Conservation (phyloP, 2,113 vertebrate genomes). For the Cisticola juncidis region DNA sequence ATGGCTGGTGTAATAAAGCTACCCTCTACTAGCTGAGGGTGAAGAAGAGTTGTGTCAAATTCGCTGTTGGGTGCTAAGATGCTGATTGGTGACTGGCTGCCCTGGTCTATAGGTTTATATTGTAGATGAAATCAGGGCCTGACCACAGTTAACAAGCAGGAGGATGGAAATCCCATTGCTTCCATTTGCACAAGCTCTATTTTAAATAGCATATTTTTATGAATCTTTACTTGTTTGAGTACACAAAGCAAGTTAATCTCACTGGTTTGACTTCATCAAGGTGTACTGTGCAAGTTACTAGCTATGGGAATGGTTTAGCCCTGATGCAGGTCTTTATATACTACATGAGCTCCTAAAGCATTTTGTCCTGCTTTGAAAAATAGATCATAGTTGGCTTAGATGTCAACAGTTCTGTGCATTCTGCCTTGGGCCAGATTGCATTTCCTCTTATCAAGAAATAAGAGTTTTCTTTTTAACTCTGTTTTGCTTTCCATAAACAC, state of each 20-base stretch:
- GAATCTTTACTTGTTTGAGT: not conserved
- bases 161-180: not conserved
- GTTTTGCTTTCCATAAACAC: not conserved
- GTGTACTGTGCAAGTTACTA: not conserved
- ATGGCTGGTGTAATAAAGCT: not conserved
- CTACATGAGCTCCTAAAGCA: not conserved
- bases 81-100: not conserved
- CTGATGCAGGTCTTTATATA: not conserved
- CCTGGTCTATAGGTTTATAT: not conserved
- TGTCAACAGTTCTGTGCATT: conserved; percentile 6
- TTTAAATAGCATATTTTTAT: not conserved
- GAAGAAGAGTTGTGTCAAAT: not conserved
- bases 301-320: not conserved
- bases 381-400: not conserved
- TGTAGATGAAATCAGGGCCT: not conserved
- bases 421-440: conserved; percentile 26
- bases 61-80: not conserved
- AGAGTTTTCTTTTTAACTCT: conserved; percentile 30
- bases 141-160: not conserved
- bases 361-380: conserved; percentile 45
- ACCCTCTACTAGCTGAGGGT: not conserved
- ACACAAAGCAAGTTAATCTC: not conserved
- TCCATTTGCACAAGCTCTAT: not conserved
- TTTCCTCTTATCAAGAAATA: conserved; percentile 55
- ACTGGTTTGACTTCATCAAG: not conserved